Conservation (phyloP, 2,888 invertebrate species). For the Cantharis nigra region DNA sequence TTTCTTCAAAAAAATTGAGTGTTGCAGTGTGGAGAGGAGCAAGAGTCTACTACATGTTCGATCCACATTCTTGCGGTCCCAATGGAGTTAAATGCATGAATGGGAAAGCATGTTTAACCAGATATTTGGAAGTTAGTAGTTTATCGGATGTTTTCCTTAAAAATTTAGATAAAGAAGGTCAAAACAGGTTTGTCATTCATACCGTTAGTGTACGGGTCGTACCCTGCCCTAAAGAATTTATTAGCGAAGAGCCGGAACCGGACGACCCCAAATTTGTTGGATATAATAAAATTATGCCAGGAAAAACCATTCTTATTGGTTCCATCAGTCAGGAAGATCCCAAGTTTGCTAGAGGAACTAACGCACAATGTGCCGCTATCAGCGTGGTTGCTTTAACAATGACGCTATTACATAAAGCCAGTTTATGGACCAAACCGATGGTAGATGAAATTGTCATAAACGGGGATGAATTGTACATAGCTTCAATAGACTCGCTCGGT, state of each 20-base stretch:
- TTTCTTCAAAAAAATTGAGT: constrained; percentile 48
- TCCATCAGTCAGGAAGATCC: constrained; percentile 56
- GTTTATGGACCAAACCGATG: constrained; percentile 65
- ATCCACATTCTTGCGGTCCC: constrained; percentile 56
- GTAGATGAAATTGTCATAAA: constrained; percentile 60
- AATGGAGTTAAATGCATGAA: constrained; percentile 46
- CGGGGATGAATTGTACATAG: constrained; percentile 59
- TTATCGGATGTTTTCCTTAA: constrained; percentile 45
- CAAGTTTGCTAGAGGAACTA: constrained; percentile 59
- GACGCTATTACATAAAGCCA: constrained; percentile 62
- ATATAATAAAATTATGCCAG: constrained; percentile 31
- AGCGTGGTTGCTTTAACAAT: constrained; percentile 64
- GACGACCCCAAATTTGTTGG: constrained; percentile 29
- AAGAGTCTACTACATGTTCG: constrained; percentile 56
- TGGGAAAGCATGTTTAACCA: constrained; percentile 53
- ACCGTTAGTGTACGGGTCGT: constrained; percentile 37
- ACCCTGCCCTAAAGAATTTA: constrained; percentile 39
- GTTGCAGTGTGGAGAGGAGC: constrained; percentile 56
- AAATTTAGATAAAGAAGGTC: constrained; percentile 47
- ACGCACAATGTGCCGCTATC: constrained; percentile 61
- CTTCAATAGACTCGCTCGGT: constrained; percentile 59
- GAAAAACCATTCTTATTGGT: constrained; percentile 56
- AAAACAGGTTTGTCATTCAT: constrained; percentile 47
- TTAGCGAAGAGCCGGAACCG: constrained; percentile 38
- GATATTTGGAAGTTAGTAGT: constrained; percentile 45